Evolutionary conservation across 2,113 vertebrate genomes (phyloP).

Genomic region (Corythaeola cristata): DNA sequence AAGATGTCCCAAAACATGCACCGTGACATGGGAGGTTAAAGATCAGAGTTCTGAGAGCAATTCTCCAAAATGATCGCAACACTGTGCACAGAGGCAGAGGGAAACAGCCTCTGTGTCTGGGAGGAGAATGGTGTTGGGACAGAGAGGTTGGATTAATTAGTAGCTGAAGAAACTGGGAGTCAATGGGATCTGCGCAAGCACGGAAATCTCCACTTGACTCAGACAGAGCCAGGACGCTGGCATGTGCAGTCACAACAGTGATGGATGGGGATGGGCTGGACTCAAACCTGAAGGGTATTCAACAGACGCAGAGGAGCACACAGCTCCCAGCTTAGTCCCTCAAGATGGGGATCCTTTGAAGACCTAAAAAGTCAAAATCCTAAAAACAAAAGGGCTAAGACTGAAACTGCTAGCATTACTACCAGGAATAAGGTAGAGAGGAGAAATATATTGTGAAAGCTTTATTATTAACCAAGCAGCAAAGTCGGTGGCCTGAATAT

Average conservation of each 20-base stretch:
- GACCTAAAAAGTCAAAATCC: not conserved
- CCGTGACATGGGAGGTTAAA: not conserved
- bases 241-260: not conserved
- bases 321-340: not conserved
- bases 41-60: not conserved
- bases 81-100: not conserved
- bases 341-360: not conserved
- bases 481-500: not conserved
- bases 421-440: not conserved
- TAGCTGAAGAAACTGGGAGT: not conserved
- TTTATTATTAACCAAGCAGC: not conserved
- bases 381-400: not conserved
- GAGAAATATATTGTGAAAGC: not conserved
- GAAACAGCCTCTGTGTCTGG: not conserved
- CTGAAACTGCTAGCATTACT: not conserved
- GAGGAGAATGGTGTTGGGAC: not conserved
- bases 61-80: not conserved
- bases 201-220: not conserved
- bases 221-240: rapidly evolving
- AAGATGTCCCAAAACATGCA: not conserved
- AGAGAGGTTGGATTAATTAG: not conserved
- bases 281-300: not conserved
- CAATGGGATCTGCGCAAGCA: not conserved
- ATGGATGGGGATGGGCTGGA: not conserved
- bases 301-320: not conserved